A percentile compares a stretch with the other conserved stretches of the same genome.
Evolutionary conservation across 1,140 invertebrate genomes (phyloP).

Genomic region (Tachypleus tridentatus): DNA sequence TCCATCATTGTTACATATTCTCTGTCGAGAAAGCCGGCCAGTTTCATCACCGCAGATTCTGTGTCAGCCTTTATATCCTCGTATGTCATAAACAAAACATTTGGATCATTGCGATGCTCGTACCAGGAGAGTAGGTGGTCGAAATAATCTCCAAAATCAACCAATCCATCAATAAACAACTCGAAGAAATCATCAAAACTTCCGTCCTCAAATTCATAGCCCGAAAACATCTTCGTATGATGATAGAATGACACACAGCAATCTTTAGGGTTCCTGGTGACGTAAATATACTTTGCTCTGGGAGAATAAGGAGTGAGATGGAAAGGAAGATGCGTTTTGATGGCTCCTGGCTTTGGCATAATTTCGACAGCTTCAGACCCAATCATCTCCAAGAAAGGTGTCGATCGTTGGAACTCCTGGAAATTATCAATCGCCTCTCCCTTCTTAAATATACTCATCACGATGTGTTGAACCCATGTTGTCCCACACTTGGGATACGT

Average conservation of each 20-base stretch:
- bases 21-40: conserved; percentile 1
- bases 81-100: conserved; percentile 22
- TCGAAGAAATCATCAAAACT: conserved; percentile 9
- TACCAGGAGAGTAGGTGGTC: conserved; percentile 23
- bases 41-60: background rate
- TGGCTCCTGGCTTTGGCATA: conserved; percentile 10
- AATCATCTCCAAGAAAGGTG: conserved; percentile 11
- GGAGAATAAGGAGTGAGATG: conserved; percentile 12
- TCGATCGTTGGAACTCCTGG: conserved; percentile 4
- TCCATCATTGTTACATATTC: conserved; percentile 1
- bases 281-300: conserved; percentile 22
- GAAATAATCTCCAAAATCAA: background rate
- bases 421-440: background rate
- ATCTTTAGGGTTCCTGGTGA: conserved; percentile 20
- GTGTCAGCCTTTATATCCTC: conserved; percentile 24
- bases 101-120: conserved; percentile 15
- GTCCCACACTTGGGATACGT: conserved; percentile 29
- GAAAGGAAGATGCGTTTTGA: conserved; percentile 18
- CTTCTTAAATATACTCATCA: conserved; percentile 2
- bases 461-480: conserved; percentile 2
- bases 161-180: background rate
- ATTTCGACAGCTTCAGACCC: conserved; percentile 9
- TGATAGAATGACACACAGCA: conserved; percentile 5
- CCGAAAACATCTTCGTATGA: background rate
- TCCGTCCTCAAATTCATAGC: conserved; percentile 18